Conservation (phyloP, 2,113 vertebrate species). For the Caranx melampygus region DNA sequence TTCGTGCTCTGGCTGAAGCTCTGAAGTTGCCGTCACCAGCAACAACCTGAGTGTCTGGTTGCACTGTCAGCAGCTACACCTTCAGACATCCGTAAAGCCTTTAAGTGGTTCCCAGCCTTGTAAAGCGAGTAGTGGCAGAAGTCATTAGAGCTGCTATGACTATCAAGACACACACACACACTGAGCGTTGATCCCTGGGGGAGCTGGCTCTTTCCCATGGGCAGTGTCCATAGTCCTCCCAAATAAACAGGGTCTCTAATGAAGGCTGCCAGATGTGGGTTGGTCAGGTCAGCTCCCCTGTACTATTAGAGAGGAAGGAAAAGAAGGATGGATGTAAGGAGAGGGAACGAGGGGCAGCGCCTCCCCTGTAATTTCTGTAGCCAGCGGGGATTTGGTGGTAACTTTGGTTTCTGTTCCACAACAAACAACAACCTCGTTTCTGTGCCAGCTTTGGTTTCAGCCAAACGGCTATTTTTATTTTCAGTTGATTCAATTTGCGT, state of each 20-base stretch:
- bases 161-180: constrained; percentile 43
- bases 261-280: constrained; percentile 83
- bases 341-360: constrained; percentile 52
- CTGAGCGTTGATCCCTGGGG: constrained; percentile 53
- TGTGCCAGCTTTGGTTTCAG: constrained; percentile 52
- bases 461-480: constrained; percentile 58
- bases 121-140: constrained; percentile 72
- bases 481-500: constrained; percentile 2
- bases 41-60: constrained; percentile 51
- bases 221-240: constrained; percentile 65
- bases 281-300: constrained; percentile 75
- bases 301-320: constrained; percentile 80
- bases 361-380: constrained; percentile 75
- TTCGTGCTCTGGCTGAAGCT: neutral
- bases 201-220: constrained; percentile 76
- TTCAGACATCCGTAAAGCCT: constrained; percentile 58
- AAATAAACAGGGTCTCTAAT: constrained; percentile 82
- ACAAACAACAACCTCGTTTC: constrained; percentile 62
- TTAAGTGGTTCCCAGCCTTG: constrained; percentile 72
- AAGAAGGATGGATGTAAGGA: constrained; percentile 60
- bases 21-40: constrained; percentile 18
- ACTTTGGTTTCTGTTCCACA: constrained; percentile 70
- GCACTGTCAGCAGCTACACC: constrained; percentile 48
- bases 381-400: constrained; percentile 59
- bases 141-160: constrained; percentile 75